Conservation (phyloP, 92 coral and sea anemone genomes). For the Epizoanthus rinbou region DNA sequence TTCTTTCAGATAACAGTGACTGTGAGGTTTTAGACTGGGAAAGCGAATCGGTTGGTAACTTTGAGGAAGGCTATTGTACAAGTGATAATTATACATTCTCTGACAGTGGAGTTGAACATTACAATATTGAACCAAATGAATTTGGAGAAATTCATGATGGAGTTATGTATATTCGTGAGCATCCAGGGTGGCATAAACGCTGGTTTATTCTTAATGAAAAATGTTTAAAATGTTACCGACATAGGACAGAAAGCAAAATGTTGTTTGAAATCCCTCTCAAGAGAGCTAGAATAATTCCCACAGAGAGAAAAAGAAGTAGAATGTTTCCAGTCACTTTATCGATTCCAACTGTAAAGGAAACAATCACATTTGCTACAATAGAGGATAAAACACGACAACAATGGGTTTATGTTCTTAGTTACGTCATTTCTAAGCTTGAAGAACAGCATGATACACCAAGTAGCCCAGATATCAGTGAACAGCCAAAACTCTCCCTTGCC, state of each 20-base stretch:
- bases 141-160: constrained; percentile 75
- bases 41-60: constrained; percentile 54
- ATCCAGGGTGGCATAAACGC: constrained; percentile 90
- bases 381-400: constrained; percentile 74
- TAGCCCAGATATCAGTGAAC: constrained; percentile 40
- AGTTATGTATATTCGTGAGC: constrained; percentile 75
- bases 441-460: constrained; percentile 47
- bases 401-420: constrained; percentile 76
- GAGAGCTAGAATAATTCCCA: constrained; percentile 73
- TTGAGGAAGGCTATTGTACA: constrained; percentile 81
- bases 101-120: constrained; percentile 59
- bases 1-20: constrained; percentile 73
- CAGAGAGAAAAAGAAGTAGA: constrained; percentile 74
- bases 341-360: constrained; percentile 77
- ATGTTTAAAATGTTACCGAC: constrained; percentile 75
- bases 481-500: constrained; percentile 43
- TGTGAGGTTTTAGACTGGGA: constrained; percentile 69
- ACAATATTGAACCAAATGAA: constrained; percentile 72
- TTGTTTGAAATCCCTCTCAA: constrained; percentile 80
- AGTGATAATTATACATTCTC: constrained; percentile 70
- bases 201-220: constrained; percentile 76
- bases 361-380: constrained; percentile 78
- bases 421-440: constrained; percentile 67
- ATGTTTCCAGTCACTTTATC: constrained; percentile 82
- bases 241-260: constrained; percentile 79